Evolutionary conservation across 2,797 vertebrate species (phyloP), one percentile per base, ranked within the genome.

Genomic region (Notolabrus celidotus): DNA sequence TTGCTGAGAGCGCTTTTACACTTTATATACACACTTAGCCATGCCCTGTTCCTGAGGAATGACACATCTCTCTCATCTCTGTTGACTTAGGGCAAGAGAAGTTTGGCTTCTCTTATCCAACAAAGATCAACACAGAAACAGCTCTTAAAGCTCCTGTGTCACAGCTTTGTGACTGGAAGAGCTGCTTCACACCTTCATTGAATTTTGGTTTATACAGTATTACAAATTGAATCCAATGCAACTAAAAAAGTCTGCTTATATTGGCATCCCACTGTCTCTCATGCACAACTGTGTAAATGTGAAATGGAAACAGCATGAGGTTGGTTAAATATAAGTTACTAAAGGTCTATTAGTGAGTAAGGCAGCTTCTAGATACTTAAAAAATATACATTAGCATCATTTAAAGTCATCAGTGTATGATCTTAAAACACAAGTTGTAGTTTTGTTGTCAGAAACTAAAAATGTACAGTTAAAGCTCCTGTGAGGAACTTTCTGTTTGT

Each of bases 1-100:
- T 82, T 71, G 10, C 25, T 61, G 49, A 47, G 25, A 7, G 20
- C 14, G 2, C 7, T 38, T 74, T 67, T 17, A 41, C 51, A 42
- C 51, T 17, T 36, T 7, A 58, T 72, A 60, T 9, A 17, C 36
- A 65, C 33, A 55, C 46, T 23, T 25, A n/a, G 29, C 41, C 75
- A 42, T 58, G 67, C 55, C 41, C 20, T 23, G 41, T 61, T 56
- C 49, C 66, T 38, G 55, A 62, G 23, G 49, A 66, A 62, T 49
- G 71, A 72, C 68, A 73, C 27, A 20, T 59, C 38, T 59, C 27
- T 75, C 68, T 73, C 27, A 20, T 59, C 38, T 59, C 27, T 75
- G 71, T 71, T 83, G 54, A 77, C 80, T 80, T 62, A 10, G 4
- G 3, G n/a, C 8, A n/a, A 5, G 19, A 64, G 3, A 29, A 29